Percentiles rank a stretch among this genome's conserved stretches.
phyloP scores from a whole-genome alignment of 2,888 invertebrate genomes.

The Sphaerophoria rueppellii region DNA sequence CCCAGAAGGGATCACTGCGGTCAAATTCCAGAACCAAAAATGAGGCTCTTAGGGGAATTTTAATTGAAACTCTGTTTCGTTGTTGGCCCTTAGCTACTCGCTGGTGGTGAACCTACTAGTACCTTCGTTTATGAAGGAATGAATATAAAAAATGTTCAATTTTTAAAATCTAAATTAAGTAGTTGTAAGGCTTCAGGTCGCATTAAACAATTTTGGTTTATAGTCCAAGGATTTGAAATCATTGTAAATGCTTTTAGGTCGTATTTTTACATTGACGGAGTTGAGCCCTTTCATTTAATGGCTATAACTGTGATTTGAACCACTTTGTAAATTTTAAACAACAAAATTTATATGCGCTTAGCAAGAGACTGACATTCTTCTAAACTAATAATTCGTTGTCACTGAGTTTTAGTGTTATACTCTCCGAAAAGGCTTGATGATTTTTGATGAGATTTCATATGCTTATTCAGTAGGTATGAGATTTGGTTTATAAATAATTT shows the following conservation, averaged over 20 bases:
- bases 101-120: too few species aligned
- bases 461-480: too few species aligned
- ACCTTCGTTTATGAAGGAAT: too few species aligned
- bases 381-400: too few species aligned
- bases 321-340: too few species aligned
- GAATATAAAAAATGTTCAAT: neutral
- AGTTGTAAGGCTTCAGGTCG: neutral
- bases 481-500: too few species aligned
- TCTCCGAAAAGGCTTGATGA: too few species aligned
- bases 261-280: slow-evolving; percentile 11
- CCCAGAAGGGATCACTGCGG: slow-evolving; percentile 46
- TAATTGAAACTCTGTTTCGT: slow-evolving; percentile 56
- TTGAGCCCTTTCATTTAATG: slow-evolving; percentile 15
- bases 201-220: slow-evolving; percentile 25
- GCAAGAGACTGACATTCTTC: too few species aligned
- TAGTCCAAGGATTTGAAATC: slow-evolving; percentile 22
- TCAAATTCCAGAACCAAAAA: slow-evolving; percentile 12
- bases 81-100: slow-evolving; percentile 4
- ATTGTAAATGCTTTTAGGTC: neutral
- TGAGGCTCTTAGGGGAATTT: slow-evolving; percentile 17
- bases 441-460: too few species aligned
- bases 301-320: too few species aligned
- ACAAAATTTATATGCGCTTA: too few species aligned
- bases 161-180: neutral
- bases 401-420: too few species aligned